Conservation (phyloP, 1,140 invertebrate genomes). For the Chironomus tepperi region DNA sequence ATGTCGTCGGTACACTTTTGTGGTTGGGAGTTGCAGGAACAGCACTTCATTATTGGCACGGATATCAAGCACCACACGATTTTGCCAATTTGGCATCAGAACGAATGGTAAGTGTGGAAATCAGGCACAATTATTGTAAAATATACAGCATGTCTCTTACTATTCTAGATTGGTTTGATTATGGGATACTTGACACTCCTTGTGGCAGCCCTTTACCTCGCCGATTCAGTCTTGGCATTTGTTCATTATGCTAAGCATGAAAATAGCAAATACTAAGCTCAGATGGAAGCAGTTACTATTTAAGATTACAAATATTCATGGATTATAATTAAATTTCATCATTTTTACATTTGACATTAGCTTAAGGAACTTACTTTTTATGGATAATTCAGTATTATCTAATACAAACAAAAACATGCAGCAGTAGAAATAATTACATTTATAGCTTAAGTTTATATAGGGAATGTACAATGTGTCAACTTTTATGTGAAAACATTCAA, state of each 20-base stretch:
- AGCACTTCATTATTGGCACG: conserved; percentile 78
- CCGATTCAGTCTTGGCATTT: conserved; percentile 66
- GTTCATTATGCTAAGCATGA: conserved; percentile 61
- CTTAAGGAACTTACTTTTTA: too few relatives aligned
- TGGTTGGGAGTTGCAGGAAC: conserved; percentile 74
- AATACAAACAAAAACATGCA: too few relatives aligned
- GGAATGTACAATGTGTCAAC: too few relatives aligned
- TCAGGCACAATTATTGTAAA: neutral
- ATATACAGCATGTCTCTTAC: conserved; percentile 24
- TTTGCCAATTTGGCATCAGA: conserved; percentile 56
- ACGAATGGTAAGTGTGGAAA: conserved; percentile 48
- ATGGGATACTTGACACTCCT: conserved; percentile 68
- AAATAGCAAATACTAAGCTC: conserved; percentile 26
- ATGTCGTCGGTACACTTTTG: conserved; percentile 70
- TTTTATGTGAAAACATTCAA: too few relatives aligned
- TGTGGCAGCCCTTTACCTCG: conserved; percentile 63
- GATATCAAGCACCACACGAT: conserved; percentile 66
- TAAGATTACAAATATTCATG: too few relatives aligned
- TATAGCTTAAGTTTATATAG: too few relatives aligned
- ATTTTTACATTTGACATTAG: too few relatives aligned
- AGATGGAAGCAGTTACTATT: too few relatives aligned
- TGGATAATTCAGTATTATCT: too few relatives aligned
- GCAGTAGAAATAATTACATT: too few relatives aligned
- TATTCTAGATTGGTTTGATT: conserved; percentile 60
- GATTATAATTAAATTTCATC: too few relatives aligned